Percentiles rank a stretch among this genome's conserved stretches.
Evolutionary conservation across 2,113 vertebrate species (phyloP).

Genomic region (Miniopterus natalensis): DNA sequence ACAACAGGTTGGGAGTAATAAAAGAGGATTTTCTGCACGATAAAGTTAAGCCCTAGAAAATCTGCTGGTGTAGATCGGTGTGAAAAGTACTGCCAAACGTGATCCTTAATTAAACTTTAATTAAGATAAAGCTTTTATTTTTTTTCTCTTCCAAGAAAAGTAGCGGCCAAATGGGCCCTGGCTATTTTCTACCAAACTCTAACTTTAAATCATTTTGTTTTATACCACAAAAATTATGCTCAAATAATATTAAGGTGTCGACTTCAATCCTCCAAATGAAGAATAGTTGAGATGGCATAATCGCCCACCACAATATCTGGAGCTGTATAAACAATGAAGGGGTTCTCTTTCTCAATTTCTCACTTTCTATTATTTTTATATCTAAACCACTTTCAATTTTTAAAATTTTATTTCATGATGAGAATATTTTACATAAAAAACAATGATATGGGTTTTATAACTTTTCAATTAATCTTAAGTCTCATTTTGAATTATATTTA

Average conservation of each 20-base stretch:
- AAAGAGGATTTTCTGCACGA: slow-evolving; percentile 99
- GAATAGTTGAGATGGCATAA: slow-evolving; percentile 47
- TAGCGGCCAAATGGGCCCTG: slow-evolving; percentile 89
- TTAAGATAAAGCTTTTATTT: slow-evolving; percentile 97
- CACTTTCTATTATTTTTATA: background rate
- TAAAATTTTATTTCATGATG: background rate
- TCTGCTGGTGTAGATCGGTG: slow-evolving; percentile 99
- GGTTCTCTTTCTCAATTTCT: background rate
- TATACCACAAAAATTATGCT: slow-evolving; percentile 87
- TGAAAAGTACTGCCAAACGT: slow-evolving; percentile 99
- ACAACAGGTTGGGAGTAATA: slow-evolving; percentile 99
- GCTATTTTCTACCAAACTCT: slow-evolving; percentile 87
- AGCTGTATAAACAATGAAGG: slow-evolving; percentile 23
- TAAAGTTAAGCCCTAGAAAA: slow-evolving; percentile 99
- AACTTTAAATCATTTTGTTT: slow-evolving; percentile 88
- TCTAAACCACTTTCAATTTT: background rate
- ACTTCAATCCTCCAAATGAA: slow-evolving; percentile 82
- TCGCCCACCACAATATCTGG: background rate
- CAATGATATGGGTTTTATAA: background rate
- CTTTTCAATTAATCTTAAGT: slow-evolving; percentile 17
- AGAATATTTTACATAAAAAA: slow-evolving; percentile 39
- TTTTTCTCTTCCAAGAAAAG: slow-evolving; percentile 88
- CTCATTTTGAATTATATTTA: background rate
- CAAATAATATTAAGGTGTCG: slow-evolving; percentile 81
- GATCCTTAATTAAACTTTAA: slow-evolving; percentile 99